These are phyloP conservation scores for Pachymerium ferrugineum DNA, from an alignment of 2,888 invertebrate genomes.

Conservation along the genomic window DNA sequence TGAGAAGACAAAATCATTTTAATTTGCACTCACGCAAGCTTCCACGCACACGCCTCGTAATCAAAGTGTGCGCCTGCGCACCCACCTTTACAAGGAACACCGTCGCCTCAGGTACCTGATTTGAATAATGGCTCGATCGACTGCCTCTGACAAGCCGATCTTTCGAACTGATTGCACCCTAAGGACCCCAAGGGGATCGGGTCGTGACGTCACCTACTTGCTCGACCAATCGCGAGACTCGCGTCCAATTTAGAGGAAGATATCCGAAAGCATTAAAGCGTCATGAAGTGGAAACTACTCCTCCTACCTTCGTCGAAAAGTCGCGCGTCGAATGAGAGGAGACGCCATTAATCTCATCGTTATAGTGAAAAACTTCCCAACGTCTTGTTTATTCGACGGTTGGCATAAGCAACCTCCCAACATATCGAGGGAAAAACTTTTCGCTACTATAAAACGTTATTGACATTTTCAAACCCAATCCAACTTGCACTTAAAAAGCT, in stretches of 20 bases:
- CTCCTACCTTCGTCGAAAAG: constrained; percentile 1
- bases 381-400: background rate
- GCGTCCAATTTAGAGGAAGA: constrained; percentile 7
- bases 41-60: background rate
- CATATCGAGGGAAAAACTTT: background rate
- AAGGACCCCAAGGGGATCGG: constrained; percentile 3
- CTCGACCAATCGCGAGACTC: background rate
- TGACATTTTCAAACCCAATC: background rate
- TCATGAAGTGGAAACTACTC: constrained; percentile 13
- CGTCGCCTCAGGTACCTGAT: background rate
- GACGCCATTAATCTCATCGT: constrained; percentile 5
- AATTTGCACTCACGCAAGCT: background rate
- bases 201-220: background rate
- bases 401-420: background rate
- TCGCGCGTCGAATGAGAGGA: background rate
- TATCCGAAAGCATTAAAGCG: constrained; percentile 9
- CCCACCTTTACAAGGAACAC: background rate
- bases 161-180: constrained; percentile 3
- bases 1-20: background rate
- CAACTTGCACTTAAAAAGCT: background rate
- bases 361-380: background rate
- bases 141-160: background rate
- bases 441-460: background rate
- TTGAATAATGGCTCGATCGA: constrained; percentile 7
- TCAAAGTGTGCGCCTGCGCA: background rate